Evolutionary conservation across 30 jellyfish, hydroid and myxozoan species (phyloP), one percentile per base, ranked within the genome.

Genomic region (Nemopilema nomurai): DNA sequence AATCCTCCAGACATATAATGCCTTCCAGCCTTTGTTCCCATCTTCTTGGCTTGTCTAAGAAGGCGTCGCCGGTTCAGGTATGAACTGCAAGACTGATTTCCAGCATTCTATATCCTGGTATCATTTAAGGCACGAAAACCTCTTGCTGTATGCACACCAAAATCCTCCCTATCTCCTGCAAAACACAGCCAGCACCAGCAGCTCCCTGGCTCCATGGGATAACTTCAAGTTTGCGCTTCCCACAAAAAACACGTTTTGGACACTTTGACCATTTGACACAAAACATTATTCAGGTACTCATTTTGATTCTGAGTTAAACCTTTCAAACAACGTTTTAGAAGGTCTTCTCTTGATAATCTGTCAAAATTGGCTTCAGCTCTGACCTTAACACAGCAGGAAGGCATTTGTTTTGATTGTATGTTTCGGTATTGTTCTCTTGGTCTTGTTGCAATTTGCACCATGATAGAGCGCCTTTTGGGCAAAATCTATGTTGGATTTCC

Each of bases 181-280:
- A 33, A 16, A 67, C 41, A 67, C 41, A 18, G 16, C 77, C 41
- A 24, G 31, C 31, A 18, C 31, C 77, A 67, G 41, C 77, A 18
- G 77, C 77, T 18, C 77, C 77, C 33, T 24, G 49, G 41, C 24
- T 67, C 77, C 89, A 79, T 0, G 51, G 25, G 19, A 27, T 23
- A 25, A 71, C 67, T 8, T 28, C 77, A 16, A 79, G 20, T 25
- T 66, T 79, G 1, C 89, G 57, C 26, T 62, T 62, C 49, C 89
- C 80, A 25, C 80, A 79, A 31, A 79, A 27, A 16, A 41, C 49
- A 18, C 51, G 49, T 49, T 85, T 85, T 49, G 89, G 84, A 27
- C 94, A 85, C 22, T n/a, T 74, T 49, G 27, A 30, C 94, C 94
- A 85, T n/a, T n/a, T n/a, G n/a, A n/a, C n/a, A n/a, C 30, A 85